Conservation (phyloP, 2,888 invertebrate species). For the Conomelus anceps region DNA sequence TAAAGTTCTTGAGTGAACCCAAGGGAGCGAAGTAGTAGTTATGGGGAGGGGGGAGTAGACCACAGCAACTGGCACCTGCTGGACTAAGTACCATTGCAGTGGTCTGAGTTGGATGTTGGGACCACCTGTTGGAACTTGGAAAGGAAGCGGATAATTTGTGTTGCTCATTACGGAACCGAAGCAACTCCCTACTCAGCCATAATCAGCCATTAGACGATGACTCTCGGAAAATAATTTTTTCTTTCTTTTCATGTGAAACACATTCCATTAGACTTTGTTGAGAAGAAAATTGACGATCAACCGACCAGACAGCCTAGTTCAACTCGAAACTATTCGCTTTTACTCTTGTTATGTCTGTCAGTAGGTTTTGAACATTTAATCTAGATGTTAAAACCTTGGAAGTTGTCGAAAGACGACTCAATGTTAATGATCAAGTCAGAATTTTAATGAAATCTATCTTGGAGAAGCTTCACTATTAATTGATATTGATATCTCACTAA, state of each 20-base stretch:
- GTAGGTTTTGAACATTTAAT: neutral
- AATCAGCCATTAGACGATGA: neutral
- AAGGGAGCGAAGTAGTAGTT: neutral
- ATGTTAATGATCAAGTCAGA: too few relatives aligned
- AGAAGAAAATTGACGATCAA: neutral
- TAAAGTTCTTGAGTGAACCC: neutral
- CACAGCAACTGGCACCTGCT: neutral
- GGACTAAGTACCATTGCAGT: neutral
- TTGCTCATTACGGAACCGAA: neutral
- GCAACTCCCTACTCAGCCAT: neutral
- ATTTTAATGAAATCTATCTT: too few relatives aligned
- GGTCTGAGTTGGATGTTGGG: neutral
- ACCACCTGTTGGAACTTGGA: neutral
- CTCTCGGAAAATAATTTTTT: neutral
- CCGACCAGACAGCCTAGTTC: neutral
- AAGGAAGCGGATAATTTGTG: neutral
- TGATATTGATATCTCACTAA: too few relatives aligned
- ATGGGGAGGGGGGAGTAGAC: neutral
- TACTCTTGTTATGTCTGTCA: neutral
- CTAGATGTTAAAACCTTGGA: neutral
- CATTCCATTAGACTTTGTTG: neutral
- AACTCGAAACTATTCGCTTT: neutral
- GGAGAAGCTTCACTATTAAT: too few relatives aligned
- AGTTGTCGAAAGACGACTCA: neutral
- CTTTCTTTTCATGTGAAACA: neutral